A percentile compares a stretch with the other conserved stretches of the same genome.
phyloP scores from a whole-genome alignment of 92 coral and sea anemone species.

The Parazoanthus atlanticus region DNA sequence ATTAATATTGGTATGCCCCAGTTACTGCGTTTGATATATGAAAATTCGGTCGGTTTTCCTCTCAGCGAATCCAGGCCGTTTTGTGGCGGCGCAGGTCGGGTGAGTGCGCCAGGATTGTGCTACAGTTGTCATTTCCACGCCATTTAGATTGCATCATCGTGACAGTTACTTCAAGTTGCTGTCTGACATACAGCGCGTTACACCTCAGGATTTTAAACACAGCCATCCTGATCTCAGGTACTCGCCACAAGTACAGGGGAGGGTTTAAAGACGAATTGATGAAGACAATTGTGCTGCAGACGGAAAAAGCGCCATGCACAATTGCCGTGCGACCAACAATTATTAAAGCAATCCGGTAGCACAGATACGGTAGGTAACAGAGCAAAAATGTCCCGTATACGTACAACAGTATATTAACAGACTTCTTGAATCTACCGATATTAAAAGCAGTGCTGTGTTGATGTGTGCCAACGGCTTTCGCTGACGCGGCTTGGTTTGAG shows the following conservation, averaged over 20 bases:
- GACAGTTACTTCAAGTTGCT: background rate
- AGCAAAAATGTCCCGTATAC: constrained; percentile 30
- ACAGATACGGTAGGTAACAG: constrained; percentile 32
- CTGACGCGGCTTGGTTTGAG: background rate
- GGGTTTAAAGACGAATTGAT: constrained; percentile 40
- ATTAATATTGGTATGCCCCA: too few species aligned
- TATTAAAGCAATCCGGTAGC: constrained; percentile 13
- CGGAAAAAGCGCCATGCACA: constrained; percentile 34
- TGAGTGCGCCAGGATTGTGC: background rate
- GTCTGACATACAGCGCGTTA: background rate
- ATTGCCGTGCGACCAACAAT: constrained; percentile 21
- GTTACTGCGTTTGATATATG: background rate
- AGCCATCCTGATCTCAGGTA: constrained; percentile 32
- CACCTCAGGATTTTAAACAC: constrained; percentile 6
- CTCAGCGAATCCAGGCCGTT: constrained; percentile 24
- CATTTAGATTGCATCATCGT: background rate
- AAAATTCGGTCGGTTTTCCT: background rate
- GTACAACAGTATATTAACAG: constrained; percentile 33
- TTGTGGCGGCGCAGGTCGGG: background rate
- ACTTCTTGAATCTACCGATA: constrained; percentile 22
- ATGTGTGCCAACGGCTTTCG: background rate
- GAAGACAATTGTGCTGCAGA: constrained; percentile 37
- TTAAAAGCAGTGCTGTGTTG: constrained; percentile 5
- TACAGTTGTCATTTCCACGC: constrained; percentile 5
- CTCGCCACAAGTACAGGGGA: constrained; percentile 34